Evolutionary conservation across 2,888 invertebrate genomes (phyloP).

Genomic region (Odontocolon sp.): DNA sequence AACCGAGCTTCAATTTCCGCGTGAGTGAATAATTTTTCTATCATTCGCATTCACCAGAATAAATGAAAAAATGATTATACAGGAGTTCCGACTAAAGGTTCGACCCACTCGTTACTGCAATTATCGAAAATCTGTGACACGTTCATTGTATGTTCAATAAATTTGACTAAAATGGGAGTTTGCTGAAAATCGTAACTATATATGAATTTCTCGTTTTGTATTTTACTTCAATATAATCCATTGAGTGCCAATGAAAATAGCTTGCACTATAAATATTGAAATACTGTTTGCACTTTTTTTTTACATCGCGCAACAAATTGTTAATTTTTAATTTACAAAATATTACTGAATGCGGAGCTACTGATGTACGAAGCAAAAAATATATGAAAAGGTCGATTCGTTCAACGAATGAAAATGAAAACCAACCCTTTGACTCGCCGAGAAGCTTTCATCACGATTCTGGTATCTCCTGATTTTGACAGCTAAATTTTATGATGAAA

Average conservation of each 20-base stretch:
- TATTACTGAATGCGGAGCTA: no score
- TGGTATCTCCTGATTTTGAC: constrained; percentile 37
- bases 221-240: no score
- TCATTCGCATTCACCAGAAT: neutral
- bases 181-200: neutral
- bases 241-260: no score
- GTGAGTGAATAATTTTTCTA: neutral
- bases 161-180: neutral
- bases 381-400: neutral
- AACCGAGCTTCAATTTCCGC: neutral
- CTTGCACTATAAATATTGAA: no score
- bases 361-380: neutral
- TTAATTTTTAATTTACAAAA: no score
- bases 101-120: neutral
- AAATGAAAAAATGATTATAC: neutral
- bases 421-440: constrained; percentile 35
- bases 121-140: neutral
- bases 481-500: constrained; percentile 18
- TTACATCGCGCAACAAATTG: no score
- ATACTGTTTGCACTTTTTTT: no score
- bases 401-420: neutral
- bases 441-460: constrained; percentile 13
- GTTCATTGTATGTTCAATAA: neutral
- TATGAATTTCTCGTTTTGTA: neutral
- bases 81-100: neutral